Evolutionary conservation across 2,113 vertebrate species (phyloP).

Genomic region (Hymenochirus boettgeri): DNA sequence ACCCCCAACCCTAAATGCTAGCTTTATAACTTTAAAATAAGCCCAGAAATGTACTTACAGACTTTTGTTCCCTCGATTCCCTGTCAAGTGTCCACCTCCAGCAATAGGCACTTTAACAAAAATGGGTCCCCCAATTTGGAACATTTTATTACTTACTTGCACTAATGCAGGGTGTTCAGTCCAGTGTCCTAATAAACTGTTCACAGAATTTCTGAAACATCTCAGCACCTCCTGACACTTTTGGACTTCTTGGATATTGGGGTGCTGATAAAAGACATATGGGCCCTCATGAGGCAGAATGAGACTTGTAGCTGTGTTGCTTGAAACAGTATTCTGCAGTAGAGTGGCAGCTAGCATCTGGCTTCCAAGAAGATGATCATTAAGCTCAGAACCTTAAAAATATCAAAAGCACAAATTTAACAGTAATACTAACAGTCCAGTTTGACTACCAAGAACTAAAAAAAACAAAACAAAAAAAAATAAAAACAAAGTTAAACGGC

Average conservation of each 20-base stretch:
- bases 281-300: constrained; percentile 68
- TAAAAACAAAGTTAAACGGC: too few species aligned
- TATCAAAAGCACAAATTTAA: constrained; percentile 9
- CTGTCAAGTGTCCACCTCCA: too few species aligned
- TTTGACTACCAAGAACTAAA: too few species aligned
- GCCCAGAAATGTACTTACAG: too few species aligned
- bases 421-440: too few species aligned
- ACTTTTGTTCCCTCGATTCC: too few species aligned
- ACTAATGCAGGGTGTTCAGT: constrained; percentile 86
- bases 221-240: constrained; percentile 79
- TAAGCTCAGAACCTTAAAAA: constrained; percentile 74
- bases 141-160: constrained; percentile 66
- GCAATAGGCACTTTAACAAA: too few species aligned
- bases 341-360: constrained; percentile 80
- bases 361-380: constrained; percentile 74
- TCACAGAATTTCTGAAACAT: constrained; percentile 68
- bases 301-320: constrained; percentile 60
- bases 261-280: constrained; percentile 92
- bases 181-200: constrained; percentile 79
- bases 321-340: constrained; percentile 79
- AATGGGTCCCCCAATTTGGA: too few species aligned
- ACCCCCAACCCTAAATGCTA: too few species aligned
- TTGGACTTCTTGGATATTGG: constrained; percentile 78
- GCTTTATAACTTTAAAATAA: too few species aligned
- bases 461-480: too few species aligned